A percentile compares a stretch with the other conserved stretches of the same genome.
Conservation (phyloP, 2,797 vertebrate genomes). For the Mareca strepera region DNA sequence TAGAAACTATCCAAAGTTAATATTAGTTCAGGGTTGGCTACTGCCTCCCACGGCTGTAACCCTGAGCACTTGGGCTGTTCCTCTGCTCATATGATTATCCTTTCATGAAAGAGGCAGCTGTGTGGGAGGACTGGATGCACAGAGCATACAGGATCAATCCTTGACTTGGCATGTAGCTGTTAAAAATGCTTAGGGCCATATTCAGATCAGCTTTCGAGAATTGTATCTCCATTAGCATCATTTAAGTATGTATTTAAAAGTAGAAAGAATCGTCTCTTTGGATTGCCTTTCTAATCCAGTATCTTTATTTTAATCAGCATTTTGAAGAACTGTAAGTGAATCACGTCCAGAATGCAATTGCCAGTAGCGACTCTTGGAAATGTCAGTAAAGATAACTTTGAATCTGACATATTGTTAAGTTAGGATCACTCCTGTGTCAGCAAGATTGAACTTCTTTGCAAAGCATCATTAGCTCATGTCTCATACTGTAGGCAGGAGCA, state of each 20-base stretch:
- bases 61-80: not conserved
- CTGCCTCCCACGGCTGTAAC: not conserved
- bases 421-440: conserved; percentile 30
- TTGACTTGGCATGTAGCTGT: not conserved
- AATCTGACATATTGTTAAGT: conserved; percentile 45
- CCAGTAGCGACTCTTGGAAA: conserved; percentile 5
- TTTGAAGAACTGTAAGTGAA: conserved; percentile 24
- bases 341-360: conserved; percentile 13
- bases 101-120: not conserved
- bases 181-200: conserved; percentile 15
- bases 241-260: not conserved
- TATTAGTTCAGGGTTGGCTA: not conserved
- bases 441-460: not conserved
- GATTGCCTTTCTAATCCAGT: not conserved
- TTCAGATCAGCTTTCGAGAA: not conserved
- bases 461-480: conserved; percentile 44
- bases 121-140: conserved; percentile 5
- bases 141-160: not conserved
- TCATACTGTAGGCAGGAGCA: not conserved
- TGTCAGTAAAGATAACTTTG: conserved; percentile 41
- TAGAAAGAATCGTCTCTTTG: not conserved
- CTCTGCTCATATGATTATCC: not conserved
- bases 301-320: conserved; percentile 6
- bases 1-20: not conserved
- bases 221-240: not conserved